These are phyloP conservation scores for Leptosomus discolor DNA, from an alignment of 2,113 vertebrate genomes.

Conservation along the genomic window DNA sequence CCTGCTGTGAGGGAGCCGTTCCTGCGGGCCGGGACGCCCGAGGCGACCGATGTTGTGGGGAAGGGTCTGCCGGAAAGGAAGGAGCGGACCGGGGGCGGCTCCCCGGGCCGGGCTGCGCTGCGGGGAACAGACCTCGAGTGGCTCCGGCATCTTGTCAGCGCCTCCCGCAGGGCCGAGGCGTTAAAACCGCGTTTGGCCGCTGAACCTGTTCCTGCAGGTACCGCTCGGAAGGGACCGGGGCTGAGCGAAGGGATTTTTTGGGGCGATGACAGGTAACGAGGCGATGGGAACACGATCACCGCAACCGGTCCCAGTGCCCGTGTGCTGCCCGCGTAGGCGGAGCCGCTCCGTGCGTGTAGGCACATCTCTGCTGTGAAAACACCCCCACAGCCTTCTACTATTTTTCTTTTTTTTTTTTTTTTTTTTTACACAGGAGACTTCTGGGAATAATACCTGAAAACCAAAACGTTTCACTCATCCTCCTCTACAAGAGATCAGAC, in stretches of 20 bases:
- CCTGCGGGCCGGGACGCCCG: not conserved
- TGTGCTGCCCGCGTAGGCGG: not conserved
- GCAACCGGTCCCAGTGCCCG: not conserved
- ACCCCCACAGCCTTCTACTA: accelerated
- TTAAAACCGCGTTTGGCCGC: accelerated
- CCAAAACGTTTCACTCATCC: not conserved
- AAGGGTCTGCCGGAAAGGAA: too few relatives aligned
- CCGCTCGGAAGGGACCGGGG: not conserved
- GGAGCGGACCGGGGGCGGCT: not conserved
- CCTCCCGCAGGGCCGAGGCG: not conserved
- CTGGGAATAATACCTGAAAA: not conserved
- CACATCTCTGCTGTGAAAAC: not conserved
- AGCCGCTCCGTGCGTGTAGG: not conserved
- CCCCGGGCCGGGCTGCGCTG: not conserved
- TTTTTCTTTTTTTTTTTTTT: too few relatives aligned
- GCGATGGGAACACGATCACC: accelerated
- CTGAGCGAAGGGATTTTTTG: not conserved
- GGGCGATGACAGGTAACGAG: accelerated
- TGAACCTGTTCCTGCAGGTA: not conserved
- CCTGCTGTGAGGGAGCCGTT: not conserved
- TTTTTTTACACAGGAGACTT: not conserved
- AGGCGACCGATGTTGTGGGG: not conserved
- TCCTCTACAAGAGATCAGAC: not conserved
- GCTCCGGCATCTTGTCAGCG: not conserved
- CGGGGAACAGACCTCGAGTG: not conserved